Evolutionary conservation across 2,113 vertebrate species (phyloP).

Genomic region (Tapirus terrestris): DNA sequence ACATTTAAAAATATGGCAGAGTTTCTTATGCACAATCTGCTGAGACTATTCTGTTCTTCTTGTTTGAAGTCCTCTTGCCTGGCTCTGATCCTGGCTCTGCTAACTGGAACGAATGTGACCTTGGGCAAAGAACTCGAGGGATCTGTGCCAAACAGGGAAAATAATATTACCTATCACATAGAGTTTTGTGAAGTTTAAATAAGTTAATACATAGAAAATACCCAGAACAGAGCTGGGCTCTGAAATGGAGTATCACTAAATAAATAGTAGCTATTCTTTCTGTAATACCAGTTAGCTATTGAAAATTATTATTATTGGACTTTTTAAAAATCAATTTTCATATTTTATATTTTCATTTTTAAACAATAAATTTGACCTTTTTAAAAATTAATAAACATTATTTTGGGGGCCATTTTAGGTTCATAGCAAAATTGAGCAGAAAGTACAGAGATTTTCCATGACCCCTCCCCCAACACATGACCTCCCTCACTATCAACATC

Average conservation of each 20-base stretch:
- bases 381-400: not conserved
- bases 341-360: not conserved
- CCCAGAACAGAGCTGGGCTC: not conserved
- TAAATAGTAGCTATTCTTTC: slow-evolving; percentile 19
- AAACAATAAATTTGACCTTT: not conserved
- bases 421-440: not conserved
- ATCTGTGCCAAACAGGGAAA: not conserved
- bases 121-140: not conserved
- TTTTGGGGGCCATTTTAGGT: not conserved
- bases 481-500: not conserved
- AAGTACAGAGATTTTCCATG: not conserved
- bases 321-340: not conserved
- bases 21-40: not conserved
- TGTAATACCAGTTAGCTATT: not conserved
- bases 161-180: not conserved
- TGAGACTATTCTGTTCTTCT: not conserved
- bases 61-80: not conserved
- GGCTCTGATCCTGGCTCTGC: not conserved
- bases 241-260: not conserved
- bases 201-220: not conserved
- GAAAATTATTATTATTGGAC: not conserved
- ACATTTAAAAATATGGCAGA: not conserved
- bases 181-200: not conserved
- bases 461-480: accelerated
- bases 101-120: not conserved